These are phyloP conservation scores for Triplophysa siluroides DNA, from an alignment of 2,113 vertebrate species.

Conservation along the genomic window DNA sequence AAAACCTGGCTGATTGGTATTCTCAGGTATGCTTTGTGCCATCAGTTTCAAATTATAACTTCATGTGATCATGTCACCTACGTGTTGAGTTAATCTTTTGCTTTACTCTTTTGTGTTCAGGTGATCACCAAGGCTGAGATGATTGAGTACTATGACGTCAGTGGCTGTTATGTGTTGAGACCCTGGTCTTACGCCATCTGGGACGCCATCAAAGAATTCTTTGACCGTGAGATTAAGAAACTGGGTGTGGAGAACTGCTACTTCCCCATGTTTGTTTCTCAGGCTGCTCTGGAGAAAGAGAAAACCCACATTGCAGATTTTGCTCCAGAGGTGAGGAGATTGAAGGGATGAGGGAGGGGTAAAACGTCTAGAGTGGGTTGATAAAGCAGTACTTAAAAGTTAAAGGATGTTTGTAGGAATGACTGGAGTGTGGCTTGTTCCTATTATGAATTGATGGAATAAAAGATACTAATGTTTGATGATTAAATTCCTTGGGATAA, in stretches of 20 bases:
- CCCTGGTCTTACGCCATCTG: slow-evolving; percentile 94
- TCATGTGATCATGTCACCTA: not conserved
- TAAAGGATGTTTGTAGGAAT: no score
- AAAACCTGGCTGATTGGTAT: slow-evolving; percentile 96
- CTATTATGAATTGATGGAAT: no score
- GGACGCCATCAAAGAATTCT: slow-evolving; percentile 92
- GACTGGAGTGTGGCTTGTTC: no score
- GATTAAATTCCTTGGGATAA: no score
- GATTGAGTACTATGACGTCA: slow-evolving; percentile 98
- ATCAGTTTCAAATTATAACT: not conserved
- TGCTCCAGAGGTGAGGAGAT: slow-evolving; percentile 87
- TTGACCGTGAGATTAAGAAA: slow-evolving; percentile 92
- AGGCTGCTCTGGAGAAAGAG: slow-evolving; percentile 92
- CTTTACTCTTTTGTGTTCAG: slow-evolving; percentile 64
- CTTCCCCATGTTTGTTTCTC: slow-evolving; percentile 98
- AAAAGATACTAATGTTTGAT: no score
- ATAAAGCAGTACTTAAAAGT: not conserved
- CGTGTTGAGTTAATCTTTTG: not conserved
- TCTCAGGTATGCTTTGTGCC: slow-evolving; percentile 81
- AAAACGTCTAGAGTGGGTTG: not conserved
- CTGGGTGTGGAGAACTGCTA: slow-evolving; percentile 98
- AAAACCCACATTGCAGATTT: slow-evolving; percentile 93
- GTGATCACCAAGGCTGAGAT: slow-evolving; percentile 98
- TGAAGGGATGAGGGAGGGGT: not conserved
- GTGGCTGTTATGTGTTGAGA: slow-evolving; percentile 95